Base-by-base conservation (phyloP, 2,797 vertebrate species). In the Pseudotriccus pelzelni region DNA sequence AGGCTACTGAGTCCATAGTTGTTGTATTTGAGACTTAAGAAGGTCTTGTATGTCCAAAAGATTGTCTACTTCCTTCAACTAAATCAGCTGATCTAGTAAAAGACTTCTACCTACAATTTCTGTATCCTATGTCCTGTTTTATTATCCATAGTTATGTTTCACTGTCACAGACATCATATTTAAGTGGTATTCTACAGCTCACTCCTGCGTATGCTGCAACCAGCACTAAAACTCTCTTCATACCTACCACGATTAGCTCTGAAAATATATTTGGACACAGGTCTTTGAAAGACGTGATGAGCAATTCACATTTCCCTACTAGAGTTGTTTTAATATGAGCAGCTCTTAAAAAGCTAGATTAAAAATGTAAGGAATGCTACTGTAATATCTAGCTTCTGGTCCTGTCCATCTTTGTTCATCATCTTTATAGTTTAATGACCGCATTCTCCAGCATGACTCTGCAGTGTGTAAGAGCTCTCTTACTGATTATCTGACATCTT, bases 1-100 rank as follows among this genome's bases (percentile, higher is more conserved):
- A 66, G 52, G 70, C 24, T 88, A 39, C 24, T 41, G 49, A 90
- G 36, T 46, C 52, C 39, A 9, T 22, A 14, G 25, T 79, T 75
- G 67, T 78, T 75, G 68, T 78, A 68, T 75, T n/a, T 79, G 50
- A 89, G 55, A 62, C 43, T 73, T 43, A 89, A 81, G 66, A 59
- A 66, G 28, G 47, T 30, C 74, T 82, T 7, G 3, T 7, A 15
- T 18, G 22, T 79, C 36, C 63, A 87, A 73, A 86, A 60, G 23
- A 14, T 76, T 43, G 52, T 53, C 55, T 83, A 14, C 39, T 69
- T 84, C 67, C 60, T 84, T 62, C 49, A 74, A 32, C 36, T 81
- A 74, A 74, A 50, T 59, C 36, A 75, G 36, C 18, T 50, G 36
- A 72, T 66, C 24, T 56, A 70, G 63, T 73, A 55, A 80, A 89